phyloP scores from a whole-genome alignment of 2,113 vertebrate genomes.

The Cryptomyrus ogoouensis region DNA sequence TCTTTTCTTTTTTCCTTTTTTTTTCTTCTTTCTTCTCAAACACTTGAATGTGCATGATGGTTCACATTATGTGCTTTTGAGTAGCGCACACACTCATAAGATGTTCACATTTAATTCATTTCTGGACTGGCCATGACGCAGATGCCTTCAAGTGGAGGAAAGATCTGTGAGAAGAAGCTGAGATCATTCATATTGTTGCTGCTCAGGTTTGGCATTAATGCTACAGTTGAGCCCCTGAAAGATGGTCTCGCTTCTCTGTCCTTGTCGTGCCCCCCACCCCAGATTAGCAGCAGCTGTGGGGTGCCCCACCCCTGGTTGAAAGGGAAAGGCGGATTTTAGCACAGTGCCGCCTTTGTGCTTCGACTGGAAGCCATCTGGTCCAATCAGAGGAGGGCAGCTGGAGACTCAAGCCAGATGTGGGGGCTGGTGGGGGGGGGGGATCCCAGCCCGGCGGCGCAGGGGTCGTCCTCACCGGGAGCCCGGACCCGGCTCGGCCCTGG shows the following conservation, averaged over 20 bases:
- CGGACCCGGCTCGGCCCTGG: neutral
- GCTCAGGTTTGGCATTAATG: neutral
- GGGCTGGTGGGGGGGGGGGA: slow-evolving; percentile 22
- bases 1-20: too few species aligned
- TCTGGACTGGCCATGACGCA: neutral
- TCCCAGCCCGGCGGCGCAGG: slow-evolving; percentile 32
- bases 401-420: slow-evolving; percentile 47
- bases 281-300: slow-evolving; percentile 37
- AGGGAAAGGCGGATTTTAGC: slow-evolving; percentile 21
- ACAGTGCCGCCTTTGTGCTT: slow-evolving; percentile 43
- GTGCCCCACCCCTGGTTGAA: slow-evolving; percentile 25
- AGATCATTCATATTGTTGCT: neutral
- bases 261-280: slow-evolving; percentile 18
- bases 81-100: neutral
- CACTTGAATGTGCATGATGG: neutral
- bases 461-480: slow-evolving; percentile 29
- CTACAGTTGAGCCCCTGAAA: neutral
- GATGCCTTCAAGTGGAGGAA: neutral
- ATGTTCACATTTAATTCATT: neutral
- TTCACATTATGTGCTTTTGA: neutral
- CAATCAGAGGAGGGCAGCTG: slow-evolving; percentile 38
- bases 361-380: slow-evolving; percentile 42
- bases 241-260: neutral
- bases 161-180: neutral
- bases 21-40: neutral